Evolutionary conservation across 2,888 invertebrate genomes (phyloP).

Genomic region (Aleiodes alternator): DNA sequence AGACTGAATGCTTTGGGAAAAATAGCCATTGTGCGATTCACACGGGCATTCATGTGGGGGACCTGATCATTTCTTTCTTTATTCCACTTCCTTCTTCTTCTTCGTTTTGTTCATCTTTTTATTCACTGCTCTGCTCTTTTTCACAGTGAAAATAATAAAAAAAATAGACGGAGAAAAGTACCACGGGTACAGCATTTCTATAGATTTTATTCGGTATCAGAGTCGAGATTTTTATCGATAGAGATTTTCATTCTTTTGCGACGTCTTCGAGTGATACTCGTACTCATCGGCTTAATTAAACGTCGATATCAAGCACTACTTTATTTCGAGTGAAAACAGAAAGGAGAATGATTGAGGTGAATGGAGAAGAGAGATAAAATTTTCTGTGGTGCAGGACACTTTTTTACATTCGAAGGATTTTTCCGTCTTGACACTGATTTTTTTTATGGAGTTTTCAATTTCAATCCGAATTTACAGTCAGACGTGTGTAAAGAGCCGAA

Average conservation of each 20-base stretch:
- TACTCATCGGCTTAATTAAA: neutral
- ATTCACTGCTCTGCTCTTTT: no score
- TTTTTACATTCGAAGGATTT: neutral
- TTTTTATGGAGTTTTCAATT: neutral
- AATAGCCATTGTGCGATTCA: slow-evolving; percentile 37
- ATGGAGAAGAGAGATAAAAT: neutral
- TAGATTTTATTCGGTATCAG: neutral
- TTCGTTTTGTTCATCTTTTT: no score
- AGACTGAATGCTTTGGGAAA: slow-evolving; percentile 26
- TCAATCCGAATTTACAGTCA: neutral
- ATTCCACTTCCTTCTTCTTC: slow-evolving; percentile 2
- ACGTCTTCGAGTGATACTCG: neutral
- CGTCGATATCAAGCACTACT: neutral
- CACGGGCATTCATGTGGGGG: slow-evolving; percentile 24
- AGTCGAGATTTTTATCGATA: neutral
- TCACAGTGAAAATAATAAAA: neutral
- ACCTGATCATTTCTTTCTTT: slow-evolving; percentile 20
- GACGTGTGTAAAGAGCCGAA: no score
- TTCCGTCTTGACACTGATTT: neutral
- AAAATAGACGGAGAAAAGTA: slow-evolving; percentile 26
- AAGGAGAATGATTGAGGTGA: neutral
- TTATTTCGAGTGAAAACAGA: no score
- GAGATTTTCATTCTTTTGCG: neutral
- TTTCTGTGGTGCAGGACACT: neutral
- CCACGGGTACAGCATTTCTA: neutral